Evolutionary conservation across 2,888 invertebrate genomes (phyloP).

Genomic region (Mongoloraphidia duomilia): DNA sequence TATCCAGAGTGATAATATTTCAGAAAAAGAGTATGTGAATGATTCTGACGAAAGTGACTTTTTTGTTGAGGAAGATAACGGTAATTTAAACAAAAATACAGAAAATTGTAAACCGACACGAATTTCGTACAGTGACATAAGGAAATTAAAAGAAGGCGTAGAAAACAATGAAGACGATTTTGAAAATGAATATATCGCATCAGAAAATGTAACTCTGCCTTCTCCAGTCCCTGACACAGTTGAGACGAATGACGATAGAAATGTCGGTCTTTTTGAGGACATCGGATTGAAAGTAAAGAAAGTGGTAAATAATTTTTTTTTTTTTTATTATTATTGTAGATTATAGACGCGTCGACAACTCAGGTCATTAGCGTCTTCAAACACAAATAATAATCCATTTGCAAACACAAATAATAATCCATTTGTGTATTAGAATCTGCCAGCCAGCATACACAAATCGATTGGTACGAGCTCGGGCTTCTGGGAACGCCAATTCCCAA

Average conservation of each 20-base stretch:
- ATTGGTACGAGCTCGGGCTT: no score
- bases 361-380: no score
- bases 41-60: slow-evolving; percentile 9
- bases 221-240: neutral
- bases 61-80: neutral
- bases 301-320: no score
- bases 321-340: no score
- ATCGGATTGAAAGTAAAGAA: neutral
- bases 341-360: no score
- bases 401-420: no score
- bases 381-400: no score
- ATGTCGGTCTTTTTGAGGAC: slow-evolving; percentile 11
- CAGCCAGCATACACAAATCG: no score
- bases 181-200: neutral
- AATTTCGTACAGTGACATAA: slow-evolving; percentile 5
- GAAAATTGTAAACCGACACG: slow-evolving; percentile 5
- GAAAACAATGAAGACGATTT: neutral
- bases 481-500: no score
- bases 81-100: neutral
- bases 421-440: no score
- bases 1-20: slow-evolving; percentile 3
- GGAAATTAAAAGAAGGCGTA: slow-evolving; percentile 3
- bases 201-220: neutral
- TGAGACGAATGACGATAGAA: neutral
- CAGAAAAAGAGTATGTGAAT: slow-evolving; percentile 4